Base-by-base conservation (phyloP, 2,888 invertebrate species). In the Oscheius sp. region DNA sequence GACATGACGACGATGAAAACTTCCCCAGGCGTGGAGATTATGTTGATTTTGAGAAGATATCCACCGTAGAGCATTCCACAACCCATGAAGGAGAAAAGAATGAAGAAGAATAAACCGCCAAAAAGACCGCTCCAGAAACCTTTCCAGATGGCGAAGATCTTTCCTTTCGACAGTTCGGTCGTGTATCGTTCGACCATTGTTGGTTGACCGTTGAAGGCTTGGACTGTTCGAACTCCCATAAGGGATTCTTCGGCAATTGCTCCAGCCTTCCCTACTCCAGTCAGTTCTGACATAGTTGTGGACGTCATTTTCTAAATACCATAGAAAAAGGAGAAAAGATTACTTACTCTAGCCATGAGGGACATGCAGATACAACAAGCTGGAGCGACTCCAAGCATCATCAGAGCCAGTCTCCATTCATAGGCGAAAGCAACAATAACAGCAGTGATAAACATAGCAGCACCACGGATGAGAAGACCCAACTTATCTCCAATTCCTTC, bases 401-500 rank as follows among this genome's bases (percentile, higher is more conserved):
- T 69, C 33, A 77, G 49, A 22, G 81, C 78, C 26, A 82, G 45
- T 49, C 80, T 63, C 81, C 81, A 82, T 51, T 82, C 73, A 57
- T 82, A 82, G 38, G 69, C 51, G 65, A 77, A 74, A 2, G 77
- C 65, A n/a, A 82, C 70, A 24, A 77, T 64, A 22, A 80, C 61
- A 0, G 80, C 72, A 12, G 77, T 71, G n/a, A 70, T 17, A 41
- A 78, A 71, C 81, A 81, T 81, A 8, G 75, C 75, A 28, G 57
- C 51, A 41, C 79, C 80, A 44, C 80, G 67, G 49, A 82, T 68
- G 12, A 82, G 73, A 20, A 82, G 72, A 17, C 80, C 80, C 12
- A 82, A 73, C 57, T 82, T 82, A 56, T 81, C 82, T 49, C 82
- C 82, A 67, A 82, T 75, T 17, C 82, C 82, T 54, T 82, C 82